These are phyloP conservation scores for Corythornis leucogaster DNA, from an alignment of 2,797 vertebrate species.

Conservation along the genomic window DNA sequence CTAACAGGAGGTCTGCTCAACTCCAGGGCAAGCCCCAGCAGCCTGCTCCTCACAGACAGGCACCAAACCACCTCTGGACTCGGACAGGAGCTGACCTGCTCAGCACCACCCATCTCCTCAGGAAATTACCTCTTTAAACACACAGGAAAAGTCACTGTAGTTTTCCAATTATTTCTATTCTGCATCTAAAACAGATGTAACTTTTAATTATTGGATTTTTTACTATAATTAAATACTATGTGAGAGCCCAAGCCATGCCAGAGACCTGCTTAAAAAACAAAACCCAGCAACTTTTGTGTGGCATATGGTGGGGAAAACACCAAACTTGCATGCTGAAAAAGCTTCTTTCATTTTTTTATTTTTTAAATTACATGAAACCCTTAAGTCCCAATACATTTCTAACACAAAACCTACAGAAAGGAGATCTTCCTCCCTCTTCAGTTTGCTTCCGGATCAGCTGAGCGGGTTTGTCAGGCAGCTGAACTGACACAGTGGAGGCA, in stretches of 20 bases:
- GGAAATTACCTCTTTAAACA: neutral
- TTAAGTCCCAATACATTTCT: neutral
- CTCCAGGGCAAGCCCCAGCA: neutral
- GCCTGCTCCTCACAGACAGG: fast-evolving
- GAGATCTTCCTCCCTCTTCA: neutral
- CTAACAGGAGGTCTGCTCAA: neutral
- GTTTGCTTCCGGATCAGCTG: neutral
- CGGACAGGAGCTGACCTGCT: neutral
- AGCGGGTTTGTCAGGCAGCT: neutral
- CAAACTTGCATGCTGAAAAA: neutral
- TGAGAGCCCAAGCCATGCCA: neutral
- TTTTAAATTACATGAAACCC: neutral
- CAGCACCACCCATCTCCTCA: neutral
- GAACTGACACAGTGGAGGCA: neutral
- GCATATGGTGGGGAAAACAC: fast-evolving
- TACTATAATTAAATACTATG: neutral
- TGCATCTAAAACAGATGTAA: neutral
- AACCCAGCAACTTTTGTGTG: neutral
- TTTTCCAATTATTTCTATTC: neutral
- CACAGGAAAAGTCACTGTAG: neutral
- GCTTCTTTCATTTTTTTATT: neutral
- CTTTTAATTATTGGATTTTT: neutral
- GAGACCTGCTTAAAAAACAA: neutral
- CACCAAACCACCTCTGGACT: neutral
- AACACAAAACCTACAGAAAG: neutral